Base-by-base conservation (phyloP, 2,797 vertebrate genomes). In the Ataeniobius toweri region DNA sequence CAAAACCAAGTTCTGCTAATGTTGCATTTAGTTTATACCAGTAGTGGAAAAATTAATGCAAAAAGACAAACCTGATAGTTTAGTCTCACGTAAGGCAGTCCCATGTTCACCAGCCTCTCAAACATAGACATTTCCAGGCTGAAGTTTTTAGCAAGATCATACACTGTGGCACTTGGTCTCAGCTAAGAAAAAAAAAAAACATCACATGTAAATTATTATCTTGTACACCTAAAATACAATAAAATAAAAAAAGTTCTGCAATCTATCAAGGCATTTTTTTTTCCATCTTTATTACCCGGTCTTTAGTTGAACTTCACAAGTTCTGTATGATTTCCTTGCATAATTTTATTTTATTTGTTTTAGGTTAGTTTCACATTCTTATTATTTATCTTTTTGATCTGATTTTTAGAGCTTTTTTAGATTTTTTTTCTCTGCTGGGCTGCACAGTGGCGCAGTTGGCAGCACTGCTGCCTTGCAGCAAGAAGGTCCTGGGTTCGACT, bases 91-190 rank as follows among this genome's bases (percentile, higher is more conserved):
- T 90, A 99, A 9, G 97, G 97, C 79, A 98, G 92, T 50, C 94
- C 83, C 41, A 97, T 95, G 75, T 93, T 96, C 88, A 99, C 96
- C 74, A 99, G 96, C 55, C 97, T 96, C 90, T 99, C 98, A 94
- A 99, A 99, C 94, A 99, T 97, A 61, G 98, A 99, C 73, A 98
- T 95, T 89, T 99, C 98, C 53, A 99, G 94, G 89, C 95, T 94
- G 94, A 97, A 98, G 91, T 97, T 97, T 93, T 95, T 98, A 70
- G 97, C 98, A 70, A 99, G 95, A 22, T 98, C 97, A 76, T 96
- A 98, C 0, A 98, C 97, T 0, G 98, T 99, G 84, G 97, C 95
- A 88, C 96, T 98, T 76, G 98, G 98, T 20, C 95, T 96, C 81
- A 99, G 93, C 98, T 99, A 89, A 73, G 83, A 48, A 71, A 50